Conservation (phyloP, 2,797 vertebrate species). For the Acomys russatus region DNA sequence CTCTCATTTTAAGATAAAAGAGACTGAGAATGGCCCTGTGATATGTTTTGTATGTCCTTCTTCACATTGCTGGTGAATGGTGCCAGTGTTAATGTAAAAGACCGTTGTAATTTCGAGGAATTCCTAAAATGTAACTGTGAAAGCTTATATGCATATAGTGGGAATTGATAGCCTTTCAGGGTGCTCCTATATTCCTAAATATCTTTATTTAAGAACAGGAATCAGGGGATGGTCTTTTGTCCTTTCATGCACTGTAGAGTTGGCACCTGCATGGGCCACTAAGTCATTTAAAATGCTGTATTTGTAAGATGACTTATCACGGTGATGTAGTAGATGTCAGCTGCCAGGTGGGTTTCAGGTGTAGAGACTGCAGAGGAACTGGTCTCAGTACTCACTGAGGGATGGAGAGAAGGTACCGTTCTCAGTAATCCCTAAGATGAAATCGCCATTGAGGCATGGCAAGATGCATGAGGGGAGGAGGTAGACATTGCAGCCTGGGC, state of each 20-base stretch:
- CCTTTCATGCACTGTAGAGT: neutral
- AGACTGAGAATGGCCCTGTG: neutral
- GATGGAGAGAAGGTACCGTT: too few species aligned
- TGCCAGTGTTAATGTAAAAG: accelerated
- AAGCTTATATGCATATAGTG: accelerated
- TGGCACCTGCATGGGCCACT: neutral
- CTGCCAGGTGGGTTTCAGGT: neutral
- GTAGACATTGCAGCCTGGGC: neutral
- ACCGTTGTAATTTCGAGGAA: accelerated
- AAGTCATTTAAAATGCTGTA: neutral
- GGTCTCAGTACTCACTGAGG: neutral
- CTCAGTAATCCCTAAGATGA: neutral
- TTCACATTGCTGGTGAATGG: accelerated
- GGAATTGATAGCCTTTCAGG: neutral
- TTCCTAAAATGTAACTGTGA: too few species aligned
- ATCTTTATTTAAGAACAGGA: too few species aligned
- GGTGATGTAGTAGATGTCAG: neutral
- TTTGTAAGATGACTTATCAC: accelerated
- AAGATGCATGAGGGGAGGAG: neutral
- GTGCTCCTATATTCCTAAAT: neutral
- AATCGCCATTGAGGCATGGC: accelerated
- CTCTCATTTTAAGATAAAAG: neutral
- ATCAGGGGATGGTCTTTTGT: accelerated
- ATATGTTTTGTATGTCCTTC: accelerated
- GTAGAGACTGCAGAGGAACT: neutral